A percentile compares a stretch with the other conserved stretches of the same genome.
Evolutionary conservation across 2,113 vertebrate genomes (phyloP).

Genomic region (Eretmochelys imbricata): DNA sequence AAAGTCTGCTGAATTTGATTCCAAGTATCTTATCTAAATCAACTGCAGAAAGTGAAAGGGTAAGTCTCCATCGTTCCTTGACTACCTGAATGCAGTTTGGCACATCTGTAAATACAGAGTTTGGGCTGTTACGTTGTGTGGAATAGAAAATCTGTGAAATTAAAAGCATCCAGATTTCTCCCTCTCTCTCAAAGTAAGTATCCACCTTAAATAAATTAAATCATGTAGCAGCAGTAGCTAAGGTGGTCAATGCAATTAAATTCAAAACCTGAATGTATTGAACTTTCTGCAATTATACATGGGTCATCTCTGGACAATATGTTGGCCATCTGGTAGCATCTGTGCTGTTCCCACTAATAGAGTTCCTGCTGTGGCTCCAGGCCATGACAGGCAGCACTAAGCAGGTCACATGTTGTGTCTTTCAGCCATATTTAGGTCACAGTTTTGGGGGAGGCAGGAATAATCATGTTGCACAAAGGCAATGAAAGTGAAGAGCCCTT

Average conservation of each 20-base stretch:
- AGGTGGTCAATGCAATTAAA: slow-evolving; percentile 92
- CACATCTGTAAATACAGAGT: slow-evolving; percentile 63
- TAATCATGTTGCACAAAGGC: slow-evolving; percentile 86
- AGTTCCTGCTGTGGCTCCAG: slow-evolving; percentile 86
- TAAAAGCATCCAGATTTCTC: slow-evolving; percentile 63
- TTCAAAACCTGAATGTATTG: slow-evolving; percentile 90
- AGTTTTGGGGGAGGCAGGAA: slow-evolving; percentile 82
- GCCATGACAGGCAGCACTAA: slow-evolving; percentile 86
- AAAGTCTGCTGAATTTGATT: slow-evolving; percentile 68
- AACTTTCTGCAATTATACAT: slow-evolving; percentile 95
- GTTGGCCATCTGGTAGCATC: slow-evolving; percentile 97
- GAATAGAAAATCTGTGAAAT: slow-evolving; percentile 1
- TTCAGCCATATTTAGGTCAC: slow-evolving; percentile 99
- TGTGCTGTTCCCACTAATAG: slow-evolving; percentile 93
- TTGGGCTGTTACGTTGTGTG: slow-evolving; percentile 8
- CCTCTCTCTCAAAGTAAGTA: slow-evolving; percentile 56
- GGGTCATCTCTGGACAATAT: slow-evolving; percentile 97
- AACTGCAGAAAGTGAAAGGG: slow-evolving; percentile 53
- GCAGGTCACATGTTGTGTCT: slow-evolving; percentile 97
- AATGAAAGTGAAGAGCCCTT: slow-evolving; percentile 78
- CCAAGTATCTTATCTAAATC: slow-evolving; percentile 69
- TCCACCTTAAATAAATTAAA: slow-evolving; percentile 89
- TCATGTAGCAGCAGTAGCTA: slow-evolving; percentile 79
- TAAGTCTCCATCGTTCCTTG: slow-evolving; percentile 48
- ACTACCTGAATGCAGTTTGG: slow-evolving; percentile 64